Percentiles rank a stretch among this genome's conserved stretches.
These are phyloP conservation scores for Drosophila parabipectinata DNA, from an alignment of 1,140 invertebrate species.

Conservation along the genomic window DNA sequence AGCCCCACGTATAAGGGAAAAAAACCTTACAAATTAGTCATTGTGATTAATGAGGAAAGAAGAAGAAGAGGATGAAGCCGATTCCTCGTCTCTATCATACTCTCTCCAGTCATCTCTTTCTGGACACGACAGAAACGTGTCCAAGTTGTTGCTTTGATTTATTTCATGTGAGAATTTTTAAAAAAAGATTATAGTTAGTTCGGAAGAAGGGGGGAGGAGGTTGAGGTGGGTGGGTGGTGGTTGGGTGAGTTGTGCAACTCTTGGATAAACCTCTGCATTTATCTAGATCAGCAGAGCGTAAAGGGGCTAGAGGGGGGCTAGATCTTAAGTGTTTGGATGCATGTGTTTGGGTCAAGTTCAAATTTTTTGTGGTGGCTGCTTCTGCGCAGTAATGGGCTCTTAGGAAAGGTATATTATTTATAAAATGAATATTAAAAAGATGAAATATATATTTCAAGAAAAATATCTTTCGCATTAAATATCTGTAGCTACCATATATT, in stretches of 20 bases:
- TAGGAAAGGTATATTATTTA: too few relatives aligned
- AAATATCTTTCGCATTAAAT: too few relatives aligned
- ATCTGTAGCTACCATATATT: background rate
- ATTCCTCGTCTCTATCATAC: constrained; percentile 11
- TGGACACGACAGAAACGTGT: constrained; percentile 27
- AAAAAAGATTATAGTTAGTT: constrained; percentile 49
- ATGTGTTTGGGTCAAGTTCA: constrained; percentile 68
- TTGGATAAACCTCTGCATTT: constrained; percentile 38
- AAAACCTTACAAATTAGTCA: constrained; percentile 62
- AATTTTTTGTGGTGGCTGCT: background rate
- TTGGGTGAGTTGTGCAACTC: constrained; percentile 47
- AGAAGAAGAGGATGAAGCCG: constrained; percentile 5
- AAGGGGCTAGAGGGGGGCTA: constrained; percentile 11
- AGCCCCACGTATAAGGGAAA: constrained; percentile 8
- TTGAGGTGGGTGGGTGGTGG: background rate
- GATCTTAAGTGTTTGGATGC: constrained; percentile 20
- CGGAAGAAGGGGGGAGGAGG: background rate
- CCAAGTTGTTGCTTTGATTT: constrained; percentile 50
- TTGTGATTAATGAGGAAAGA: constrained; percentile 68
- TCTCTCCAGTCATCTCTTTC: background rate
- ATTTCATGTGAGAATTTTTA: constrained; percentile 50
- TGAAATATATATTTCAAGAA: too few relatives aligned
- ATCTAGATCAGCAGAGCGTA: constrained; percentile 61
- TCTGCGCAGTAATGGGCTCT: too few relatives aligned
- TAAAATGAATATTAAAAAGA: too few relatives aligned